Base-by-base conservation (phyloP, 2,113 vertebrate species). In the Platichthys flesus region DNA sequence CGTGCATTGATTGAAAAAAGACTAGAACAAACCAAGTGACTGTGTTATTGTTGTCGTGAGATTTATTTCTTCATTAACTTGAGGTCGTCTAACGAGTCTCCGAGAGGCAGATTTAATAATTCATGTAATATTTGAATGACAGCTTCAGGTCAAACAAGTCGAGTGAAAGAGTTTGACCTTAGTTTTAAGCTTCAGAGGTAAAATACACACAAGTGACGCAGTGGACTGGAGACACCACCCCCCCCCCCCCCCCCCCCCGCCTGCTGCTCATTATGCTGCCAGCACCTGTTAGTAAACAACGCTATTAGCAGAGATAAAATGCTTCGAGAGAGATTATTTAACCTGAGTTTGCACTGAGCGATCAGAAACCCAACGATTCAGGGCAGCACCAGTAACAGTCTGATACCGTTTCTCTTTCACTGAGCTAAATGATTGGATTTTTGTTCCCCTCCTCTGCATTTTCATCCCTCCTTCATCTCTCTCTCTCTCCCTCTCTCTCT, bases 291-390 rank as follows among this genome's bases (percentile, higher is more conserved):
- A 52, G 61, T 71, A 85, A 82, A 85, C 77, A 79, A 70, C 16
- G 40, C 51, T 26, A 71, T 88, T 86, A 85, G 71, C 8, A 3
- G 64, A 71, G n/a, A 83, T 82, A 61, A 76, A 86, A 81, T 68
- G 66, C 70, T 64, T 35, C 54, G 47, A 70, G 74, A 28, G 66
- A 51, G 64, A 82, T 76, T 63, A 76, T 80, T 74, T 74, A 71
- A 84, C 74, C 69, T 73, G 28, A 5, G 15, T 16, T 67, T 20
- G 37, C 40, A 42, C 47, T 2, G 51, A 64, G 42, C 68, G 40
- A 4, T 65, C 62, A 63, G 63, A 24, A 31, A 45, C 37, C 56
- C 23, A 18, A 9, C 55, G 47, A 21, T 21, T 79, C 66, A 61
- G 35, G 14, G 35, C 71, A 28, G 31, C 57, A 66, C 54, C 73